Evolutionary conservation across 2,113 vertebrate species (phyloP).

Genomic region (Cottus gobio): DNA sequence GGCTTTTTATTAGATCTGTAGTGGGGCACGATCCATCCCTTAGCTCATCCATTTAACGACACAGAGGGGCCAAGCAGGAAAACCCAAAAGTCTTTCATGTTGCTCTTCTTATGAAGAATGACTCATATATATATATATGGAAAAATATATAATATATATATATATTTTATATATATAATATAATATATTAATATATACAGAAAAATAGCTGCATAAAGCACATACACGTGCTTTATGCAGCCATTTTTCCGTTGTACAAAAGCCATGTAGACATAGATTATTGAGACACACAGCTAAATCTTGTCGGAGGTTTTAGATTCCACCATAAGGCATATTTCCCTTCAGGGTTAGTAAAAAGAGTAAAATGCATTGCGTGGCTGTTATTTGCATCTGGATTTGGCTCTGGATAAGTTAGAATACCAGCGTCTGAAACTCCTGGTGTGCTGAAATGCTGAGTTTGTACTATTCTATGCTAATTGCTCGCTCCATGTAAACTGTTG

Average conservation of each 20-base stretch:
- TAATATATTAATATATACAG: too few species aligned
- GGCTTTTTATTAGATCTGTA: not conserved
- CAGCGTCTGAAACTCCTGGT: not conserved
- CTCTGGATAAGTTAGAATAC: conserved; percentile 7
- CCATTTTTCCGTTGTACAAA: not conserved
- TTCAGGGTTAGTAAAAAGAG: not conserved
- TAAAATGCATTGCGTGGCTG: not conserved
- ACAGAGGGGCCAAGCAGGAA: not conserved
- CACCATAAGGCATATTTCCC: not conserved
- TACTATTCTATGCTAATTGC: not conserved
- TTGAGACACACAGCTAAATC: not conserved
- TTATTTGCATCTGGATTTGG: not conserved
- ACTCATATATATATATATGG: not conserved
- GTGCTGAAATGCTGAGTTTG: conserved; percentile 23
- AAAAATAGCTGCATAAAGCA: too few species aligned
- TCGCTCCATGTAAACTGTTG: conserved; percentile 21
- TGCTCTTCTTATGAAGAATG: not conserved
- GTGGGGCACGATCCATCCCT: not conserved
- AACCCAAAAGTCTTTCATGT: not conserved
- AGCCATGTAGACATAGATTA: not conserved
- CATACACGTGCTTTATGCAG: not conserved
- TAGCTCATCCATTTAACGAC: not conserved
- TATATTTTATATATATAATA: not conserved
- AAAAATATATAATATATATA: not conserved
- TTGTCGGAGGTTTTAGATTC: not conserved